Percentiles rank a stretch among this genome's conserved stretches.
Conservation (phyloP, 2,797 vertebrate species). For the Catamblyrhynchus diadema region DNA sequence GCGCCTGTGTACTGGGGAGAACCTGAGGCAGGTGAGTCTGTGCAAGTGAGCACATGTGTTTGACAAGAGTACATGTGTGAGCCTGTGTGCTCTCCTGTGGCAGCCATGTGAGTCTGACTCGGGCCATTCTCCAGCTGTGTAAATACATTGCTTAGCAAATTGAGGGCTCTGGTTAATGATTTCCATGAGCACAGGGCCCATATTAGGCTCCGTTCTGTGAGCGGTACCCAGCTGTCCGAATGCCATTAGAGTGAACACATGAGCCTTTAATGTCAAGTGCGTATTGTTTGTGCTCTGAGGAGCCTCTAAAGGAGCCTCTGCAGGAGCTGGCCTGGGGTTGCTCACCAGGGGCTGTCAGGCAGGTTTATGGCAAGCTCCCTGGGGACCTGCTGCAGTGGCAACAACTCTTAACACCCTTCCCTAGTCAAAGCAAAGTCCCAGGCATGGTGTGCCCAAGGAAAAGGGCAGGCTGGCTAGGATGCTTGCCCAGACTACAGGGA, state of each 20-base stretch:
- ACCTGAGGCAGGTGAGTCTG: background rate
- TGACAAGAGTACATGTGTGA: background rate
- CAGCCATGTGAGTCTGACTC: background rate
- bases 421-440: background rate
- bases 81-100: background rate
- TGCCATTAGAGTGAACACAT: slow-evolving; percentile 37
- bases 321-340: background rate
- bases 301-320: background rate
- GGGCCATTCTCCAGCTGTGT: slow-evolving; percentile 26
- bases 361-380: slow-evolving; percentile 15
- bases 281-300: background rate
- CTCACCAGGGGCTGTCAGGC: slow-evolving; percentile 41
- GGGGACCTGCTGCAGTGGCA: background rate
- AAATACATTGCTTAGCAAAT: slow-evolving; percentile 46
- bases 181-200: background rate
- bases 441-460: background rate
- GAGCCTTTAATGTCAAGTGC: background rate
- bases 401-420: background rate
- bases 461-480: background rate
- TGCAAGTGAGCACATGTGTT: background rate
- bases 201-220: slow-evolving; percentile 26
- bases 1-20: background rate
- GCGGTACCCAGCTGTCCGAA: background rate
- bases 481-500: background rate
- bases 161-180: slow-evolving; percentile 46